Evolutionary conservation across 2,888 invertebrate genomes (phyloP).

Genomic region (Tetrapedia diversipes): DNA sequence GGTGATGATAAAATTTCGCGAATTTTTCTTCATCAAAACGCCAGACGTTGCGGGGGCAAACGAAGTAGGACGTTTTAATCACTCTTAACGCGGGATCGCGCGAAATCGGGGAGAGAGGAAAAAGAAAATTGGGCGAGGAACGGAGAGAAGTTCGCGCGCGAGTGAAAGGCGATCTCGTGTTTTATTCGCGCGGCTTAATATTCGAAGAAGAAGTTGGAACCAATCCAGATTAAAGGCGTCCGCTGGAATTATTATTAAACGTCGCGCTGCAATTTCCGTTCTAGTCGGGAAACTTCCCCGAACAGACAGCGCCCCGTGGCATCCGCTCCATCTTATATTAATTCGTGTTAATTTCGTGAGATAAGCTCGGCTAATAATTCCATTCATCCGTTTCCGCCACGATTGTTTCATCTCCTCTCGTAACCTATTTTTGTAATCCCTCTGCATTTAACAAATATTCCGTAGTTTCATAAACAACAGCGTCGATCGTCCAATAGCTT

Average conservation of each 20-base stretch:
- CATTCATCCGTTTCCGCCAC: no score
- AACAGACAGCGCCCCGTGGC: not conserved
- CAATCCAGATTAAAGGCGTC: slow-evolving; percentile 55
- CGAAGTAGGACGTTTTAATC: slow-evolving; percentile 32
- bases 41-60: no score
- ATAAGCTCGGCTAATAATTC: not conserved
- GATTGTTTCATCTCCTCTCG: no score
- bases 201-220: slow-evolving; percentile 54
- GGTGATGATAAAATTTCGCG: no score
- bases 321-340: not conserved
- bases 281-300: not conserved
- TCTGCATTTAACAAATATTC: no score
- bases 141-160: slow-evolving; percentile 14
- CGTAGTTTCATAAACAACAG: no score
- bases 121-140: not conserved
- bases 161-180: slow-evolving; percentile 16
- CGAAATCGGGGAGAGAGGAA: not conserved
- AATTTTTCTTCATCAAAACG: not conserved
- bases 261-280: slow-evolving; percentile 32
- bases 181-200: slow-evolving; percentile 38
- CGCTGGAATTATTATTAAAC: slow-evolving; percentile 50
- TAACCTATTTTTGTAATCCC: no score
- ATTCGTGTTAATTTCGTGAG: not conserved
- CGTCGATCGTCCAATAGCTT: no score
- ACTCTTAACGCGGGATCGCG: slow-evolving; percentile 19